Conservation (phyloP, 1,140 invertebrate species). For the Thaumatotibia leucotreta region DNA sequence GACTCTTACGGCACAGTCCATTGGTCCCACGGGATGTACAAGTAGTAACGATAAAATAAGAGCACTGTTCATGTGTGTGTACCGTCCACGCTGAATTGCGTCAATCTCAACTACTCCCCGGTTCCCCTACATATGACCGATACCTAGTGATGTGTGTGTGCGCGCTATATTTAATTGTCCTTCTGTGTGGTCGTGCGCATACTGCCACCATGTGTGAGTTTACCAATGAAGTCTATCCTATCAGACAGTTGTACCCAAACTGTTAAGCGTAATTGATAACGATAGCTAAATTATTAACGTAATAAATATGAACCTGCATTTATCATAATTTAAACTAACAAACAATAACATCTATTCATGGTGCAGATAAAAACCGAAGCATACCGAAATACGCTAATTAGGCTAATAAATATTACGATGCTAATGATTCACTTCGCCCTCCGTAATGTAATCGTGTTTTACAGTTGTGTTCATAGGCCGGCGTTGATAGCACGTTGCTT, state of each 20-base stretch:
- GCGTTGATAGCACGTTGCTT: constrained; percentile 17
- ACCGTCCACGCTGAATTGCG: constrained; percentile 55
- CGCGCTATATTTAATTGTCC: constrained; percentile 62
- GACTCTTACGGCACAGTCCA: constrained; percentile 49
- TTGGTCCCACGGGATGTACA: constrained; percentile 66
- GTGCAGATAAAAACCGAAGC: constrained; percentile 19
- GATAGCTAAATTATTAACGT: neutral
- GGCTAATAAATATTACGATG: constrained; percentile 20
- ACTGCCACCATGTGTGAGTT: constrained; percentile 61
- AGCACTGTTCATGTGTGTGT: constrained; percentile 50
- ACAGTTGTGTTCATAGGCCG: constrained; percentile 22
- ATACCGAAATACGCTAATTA: constrained; percentile 25
- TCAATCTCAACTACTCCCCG: constrained; percentile 60
- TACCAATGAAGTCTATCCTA: constrained; percentile 68
- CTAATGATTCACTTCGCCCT: constrained; percentile 30
- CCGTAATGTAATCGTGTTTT: constrained; percentile 22
- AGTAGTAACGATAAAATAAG: constrained; percentile 70
- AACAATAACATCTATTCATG: neutral
- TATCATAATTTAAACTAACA: constrained; percentile 16
- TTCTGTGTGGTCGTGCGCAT: constrained; percentile 52
- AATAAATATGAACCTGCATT: neutral
- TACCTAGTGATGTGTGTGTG: constrained; percentile 45
- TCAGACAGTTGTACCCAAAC: constrained; percentile 56
- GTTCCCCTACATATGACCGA: constrained; percentile 45
- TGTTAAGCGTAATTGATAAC: constrained; percentile 13